Base-by-base conservation (phyloP, 2,113 vertebrate genomes). In the Carettochelys insculpta region DNA sequence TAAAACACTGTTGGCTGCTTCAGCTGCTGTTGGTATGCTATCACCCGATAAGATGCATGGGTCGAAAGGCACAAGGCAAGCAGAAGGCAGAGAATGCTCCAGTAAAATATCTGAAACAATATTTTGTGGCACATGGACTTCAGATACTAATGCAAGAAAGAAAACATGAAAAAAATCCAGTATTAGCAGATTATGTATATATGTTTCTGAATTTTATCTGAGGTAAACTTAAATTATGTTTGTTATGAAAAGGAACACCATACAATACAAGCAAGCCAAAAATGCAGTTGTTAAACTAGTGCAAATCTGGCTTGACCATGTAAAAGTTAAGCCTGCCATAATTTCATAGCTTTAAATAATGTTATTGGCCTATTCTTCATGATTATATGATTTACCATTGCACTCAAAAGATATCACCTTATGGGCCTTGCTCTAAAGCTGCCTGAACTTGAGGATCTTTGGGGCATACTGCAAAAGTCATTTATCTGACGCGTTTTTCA, bases 81-180 rank as follows among this genome's bases (percentile, higher is more conserved):
- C 47, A 8, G 95, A 80, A 51, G 89, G 90, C 78, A 95, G 47
- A 2, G 94, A 53, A 19, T 17, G 68, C 51, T 97, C 96, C 94
- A 95, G 83, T 3, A 95, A 52, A 90, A 95, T 76, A 20, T 97
- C 97, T 73, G 96, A 16, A 96, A 96, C 89, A 53, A 86, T 78
- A 13, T 48, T 51, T 83, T 92, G 86, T 50, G 97, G n/a, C 41
- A 95, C 71, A 34, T 53, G 94, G 83, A 97, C 95, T 95, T 97
- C 97, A 86, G 97, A 92, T 7, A 97, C 97, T 98, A 71, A 56
- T 71, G 41, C 16, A 68, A 68, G 87, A 82, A 93, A 58, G 1
- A 77, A 2, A 52, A 34, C 3, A 82, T 12, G 5, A 61, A 47
- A 29, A 25, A 51, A 14, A 19, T 73, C 25, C 43, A 78, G 77